Evolutionary conservation across 2,888 invertebrate species (phyloP).

Genomic region (Chymomyza caudatula): DNA sequence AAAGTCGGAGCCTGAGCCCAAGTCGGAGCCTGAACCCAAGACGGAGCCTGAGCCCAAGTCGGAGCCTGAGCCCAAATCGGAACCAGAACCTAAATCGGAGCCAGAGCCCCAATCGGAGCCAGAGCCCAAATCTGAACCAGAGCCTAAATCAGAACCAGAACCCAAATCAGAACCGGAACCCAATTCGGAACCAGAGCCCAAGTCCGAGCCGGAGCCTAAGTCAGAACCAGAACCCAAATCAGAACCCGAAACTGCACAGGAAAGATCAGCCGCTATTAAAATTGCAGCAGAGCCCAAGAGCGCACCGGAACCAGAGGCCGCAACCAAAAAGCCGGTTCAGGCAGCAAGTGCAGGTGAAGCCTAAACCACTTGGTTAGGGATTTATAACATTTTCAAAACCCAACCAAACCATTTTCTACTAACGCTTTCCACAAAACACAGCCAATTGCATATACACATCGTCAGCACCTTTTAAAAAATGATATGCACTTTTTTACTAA

Average conservation of each 20-base stretch:
- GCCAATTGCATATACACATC: background rate
- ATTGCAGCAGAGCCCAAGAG: slow-evolving; percentile 33
- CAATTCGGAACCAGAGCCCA: background rate
- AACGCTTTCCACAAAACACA: slow-evolving; percentile 17
- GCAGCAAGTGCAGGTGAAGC: slow-evolving; percentile 7
- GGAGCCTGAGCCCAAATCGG: slow-evolving; percentile 12
- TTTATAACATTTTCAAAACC: slow-evolving; percentile 20
- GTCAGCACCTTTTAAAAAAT: background rate
- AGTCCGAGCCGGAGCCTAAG: background rate
- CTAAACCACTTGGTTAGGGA: slow-evolving; percentile 17
- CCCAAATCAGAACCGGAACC: background rate
- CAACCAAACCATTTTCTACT: slow-evolving; percentile 32
- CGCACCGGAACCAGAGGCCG: slow-evolving; percentile 24
- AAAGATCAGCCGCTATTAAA: slow-evolving; percentile 42
- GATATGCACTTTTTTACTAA: background rate
- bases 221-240: slow-evolving; percentile 22
- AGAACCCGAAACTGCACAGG: slow-evolving; percentile 20
- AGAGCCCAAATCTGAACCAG: background rate
- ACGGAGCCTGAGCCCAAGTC: slow-evolving; percentile 8
- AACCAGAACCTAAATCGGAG: background rate
- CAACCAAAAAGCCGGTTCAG: slow-evolving; percentile 2
- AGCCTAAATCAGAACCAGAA: background rate
- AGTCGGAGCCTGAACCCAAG: slow-evolving; percentile 22
- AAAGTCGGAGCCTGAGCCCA: slow-evolving; percentile 28
- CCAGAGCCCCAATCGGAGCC: background rate